Base-by-base conservation (phyloP, 2,888 invertebrate genomes). In the Agrilus biguttatus region DNA sequence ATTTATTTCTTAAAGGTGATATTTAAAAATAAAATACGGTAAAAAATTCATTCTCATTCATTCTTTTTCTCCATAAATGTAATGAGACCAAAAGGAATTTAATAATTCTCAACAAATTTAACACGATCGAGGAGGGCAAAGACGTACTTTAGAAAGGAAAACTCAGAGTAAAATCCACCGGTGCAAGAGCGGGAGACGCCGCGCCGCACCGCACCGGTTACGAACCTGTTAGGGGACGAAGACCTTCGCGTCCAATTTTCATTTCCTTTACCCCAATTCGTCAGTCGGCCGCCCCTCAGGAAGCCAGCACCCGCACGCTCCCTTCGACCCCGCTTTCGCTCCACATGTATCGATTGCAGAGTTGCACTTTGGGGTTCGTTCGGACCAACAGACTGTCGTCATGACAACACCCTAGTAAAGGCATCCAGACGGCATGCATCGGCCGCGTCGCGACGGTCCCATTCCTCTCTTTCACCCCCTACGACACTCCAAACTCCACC, bases 341-440 rank as follows among this genome's bases (percentile, higher is more conserved):
- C 47, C 38, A 49, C 47, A 50, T 51, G 35, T 52, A 55, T 53
- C 53, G 53, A 54, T 54, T 53, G 51, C 50, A 52, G 53, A 47
- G 47, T 55, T 52, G 53, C 53, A 45, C 47, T 43, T 51, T 39
- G 43, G 51, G 51, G 51, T 49, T 45, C 28, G 28, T 28, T 28
- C 51, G 47, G 43, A 46, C 50, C 52, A 48, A 52, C 54, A 55
- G 53, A 53, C 52, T 55, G 62, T 64, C 55, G 50, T 59, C 63
- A 66, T 62, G 66, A 61, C 66, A 63, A 66, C 66, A 59, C 65
- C 63, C 63, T 47, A 55, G 54, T 56, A 55, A 53, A 50, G 60
- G 61, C 55, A 59, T 61, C 62, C 60, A 62, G 62, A 63, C 62
- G 58, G 57, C 48, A 53, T 59, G 57, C 57, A 57, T 47, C 41